phyloP scores from a whole-genome alignment of 2,888 invertebrate genomes.

The Psylliodes chrysocephalus region DNA sequence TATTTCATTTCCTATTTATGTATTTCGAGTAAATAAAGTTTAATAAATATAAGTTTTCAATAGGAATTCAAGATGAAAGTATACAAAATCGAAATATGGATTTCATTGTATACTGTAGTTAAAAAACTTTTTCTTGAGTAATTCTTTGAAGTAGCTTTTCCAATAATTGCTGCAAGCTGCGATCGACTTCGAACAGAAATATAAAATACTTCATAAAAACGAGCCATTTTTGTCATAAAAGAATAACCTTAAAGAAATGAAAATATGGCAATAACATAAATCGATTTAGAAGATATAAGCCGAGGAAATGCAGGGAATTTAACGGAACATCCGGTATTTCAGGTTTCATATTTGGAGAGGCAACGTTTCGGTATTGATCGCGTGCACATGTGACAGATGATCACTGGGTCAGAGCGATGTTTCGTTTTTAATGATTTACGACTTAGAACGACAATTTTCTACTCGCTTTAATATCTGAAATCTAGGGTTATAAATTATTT shows the following conservation, averaged over 20 bases:
- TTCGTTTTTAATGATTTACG: constrained; percentile 6
- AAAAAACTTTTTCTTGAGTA: too few species aligned
- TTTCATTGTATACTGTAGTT: too few species aligned
- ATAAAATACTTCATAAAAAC: too few species aligned
- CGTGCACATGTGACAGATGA: constrained; percentile 13
- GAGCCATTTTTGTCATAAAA: too few species aligned
- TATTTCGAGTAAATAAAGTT: too few species aligned
- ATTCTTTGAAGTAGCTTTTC: too few species aligned
- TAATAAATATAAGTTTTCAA: too few species aligned
- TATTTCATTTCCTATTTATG: too few species aligned
- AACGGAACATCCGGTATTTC: background rate
- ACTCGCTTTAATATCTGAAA: constrained; percentile 6
- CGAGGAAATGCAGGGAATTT: constrained; percentile 2
- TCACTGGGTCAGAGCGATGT: constrained; percentile 15
- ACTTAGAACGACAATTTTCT: constrained; percentile 1
- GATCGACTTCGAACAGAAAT: too few species aligned
- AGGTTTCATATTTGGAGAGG: constrained; percentile 9
- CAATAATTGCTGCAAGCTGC: too few species aligned
- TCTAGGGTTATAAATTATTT: background rate
- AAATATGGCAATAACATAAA: background rate
- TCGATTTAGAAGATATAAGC: constrained; percentile 6
- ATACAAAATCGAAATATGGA: too few species aligned
- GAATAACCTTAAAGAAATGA: constrained; percentile 1
- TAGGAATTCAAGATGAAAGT: too few species aligned
- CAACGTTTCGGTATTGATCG: constrained; percentile 15